Evolutionary conservation across 2,888 invertebrate genomes (phyloP).

Genomic region (Mythimna impura): DNA sequence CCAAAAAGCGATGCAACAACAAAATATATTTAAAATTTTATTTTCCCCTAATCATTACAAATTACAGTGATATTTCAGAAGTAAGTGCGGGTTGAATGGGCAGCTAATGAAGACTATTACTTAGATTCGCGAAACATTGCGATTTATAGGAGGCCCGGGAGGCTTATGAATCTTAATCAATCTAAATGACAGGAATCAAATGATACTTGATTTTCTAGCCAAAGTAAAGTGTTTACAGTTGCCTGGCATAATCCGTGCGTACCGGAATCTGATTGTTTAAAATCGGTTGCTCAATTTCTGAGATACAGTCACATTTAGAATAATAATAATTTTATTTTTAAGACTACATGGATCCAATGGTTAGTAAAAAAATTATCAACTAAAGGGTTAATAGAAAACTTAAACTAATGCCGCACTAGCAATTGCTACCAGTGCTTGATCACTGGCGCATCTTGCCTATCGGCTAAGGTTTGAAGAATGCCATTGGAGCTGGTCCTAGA

Average conservation of each 20-base stretch:
- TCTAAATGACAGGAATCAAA: slow-evolving; percentile 42
- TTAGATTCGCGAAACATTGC: slow-evolving; percentile 49
- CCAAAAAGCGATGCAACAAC: slow-evolving; percentile 7
- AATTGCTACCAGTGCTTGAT: no score
- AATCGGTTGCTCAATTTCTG: neutral
- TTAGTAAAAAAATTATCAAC: no score
- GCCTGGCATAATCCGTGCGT: neutral
- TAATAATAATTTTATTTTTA: no score
- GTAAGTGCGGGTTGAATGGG: slow-evolving; percentile 53
- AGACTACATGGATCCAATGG: no score
- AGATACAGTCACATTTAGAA: neutral
- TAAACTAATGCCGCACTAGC: no score
- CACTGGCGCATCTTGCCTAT: no score
- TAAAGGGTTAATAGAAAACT: no score
- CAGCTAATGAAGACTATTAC: slow-evolving; percentile 55
- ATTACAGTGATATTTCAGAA: slow-evolving; percentile 50
- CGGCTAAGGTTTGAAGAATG: no score
- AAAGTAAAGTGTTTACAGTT: neutral
- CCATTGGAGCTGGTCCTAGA: no score
- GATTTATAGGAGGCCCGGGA: slow-evolving; percentile 50
- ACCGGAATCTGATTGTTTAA: neutral
- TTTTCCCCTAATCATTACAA: slow-evolving; percentile 52
- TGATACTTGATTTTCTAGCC: neutral
- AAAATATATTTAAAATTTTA: slow-evolving; percentile 34
- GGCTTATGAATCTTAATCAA: slow-evolving; percentile 49